These are phyloP conservation scores for Remorina albescens DNA, from an alignment of 2,797 vertebrate species.

Conservation along the genomic window DNA sequence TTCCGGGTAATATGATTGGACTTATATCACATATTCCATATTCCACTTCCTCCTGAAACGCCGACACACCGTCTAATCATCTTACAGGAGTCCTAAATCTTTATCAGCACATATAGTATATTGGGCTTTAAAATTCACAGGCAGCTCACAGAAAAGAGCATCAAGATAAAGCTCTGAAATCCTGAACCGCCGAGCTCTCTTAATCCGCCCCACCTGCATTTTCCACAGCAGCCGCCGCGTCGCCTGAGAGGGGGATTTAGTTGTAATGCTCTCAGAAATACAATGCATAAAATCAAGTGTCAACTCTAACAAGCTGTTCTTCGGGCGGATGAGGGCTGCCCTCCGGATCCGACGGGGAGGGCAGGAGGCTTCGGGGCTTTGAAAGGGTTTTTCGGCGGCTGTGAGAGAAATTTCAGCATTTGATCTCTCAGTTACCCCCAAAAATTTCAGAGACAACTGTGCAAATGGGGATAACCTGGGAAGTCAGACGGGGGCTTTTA, in stretches of 20 bases:
- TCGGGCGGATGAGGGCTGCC: conserved; percentile 39
- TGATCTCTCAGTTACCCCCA: conserved; percentile 67
- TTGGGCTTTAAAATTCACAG: conserved; percentile 59
- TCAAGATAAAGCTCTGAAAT: conserved; percentile 71
- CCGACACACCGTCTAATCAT: conserved; percentile 57
- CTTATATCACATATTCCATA: conserved; percentile 1
- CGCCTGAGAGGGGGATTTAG: conserved; percentile 73
- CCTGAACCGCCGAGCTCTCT: conserved; percentile 44
- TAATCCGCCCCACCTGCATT: conserved; percentile 77
- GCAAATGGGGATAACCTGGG: conserved; percentile 72
- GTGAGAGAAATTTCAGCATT: conserved; percentile 23
- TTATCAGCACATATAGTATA: conserved; percentile 53
- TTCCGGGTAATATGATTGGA: conserved; percentile 11
- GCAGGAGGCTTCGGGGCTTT: conserved; percentile 7
- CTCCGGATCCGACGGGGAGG: conserved; percentile 16
- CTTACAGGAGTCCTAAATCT: conserved; percentile 65
- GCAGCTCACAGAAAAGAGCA: conserved; percentile 66
- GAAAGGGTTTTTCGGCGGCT: conserved; percentile 46
- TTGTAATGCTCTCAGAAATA: conserved; percentile 76
- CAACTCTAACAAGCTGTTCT: conserved; percentile 79
- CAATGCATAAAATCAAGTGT: conserved; percentile 76
- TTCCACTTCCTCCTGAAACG: conserved; percentile 29
- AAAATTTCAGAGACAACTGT: conserved; percentile 72
- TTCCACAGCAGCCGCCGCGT: conserved; percentile 54
- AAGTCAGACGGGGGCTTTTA: conserved; percentile 62